Evolutionary conservation across 1,140 invertebrate genomes (phyloP).

Genomic region (Aphaenogaster rudis): DNA sequence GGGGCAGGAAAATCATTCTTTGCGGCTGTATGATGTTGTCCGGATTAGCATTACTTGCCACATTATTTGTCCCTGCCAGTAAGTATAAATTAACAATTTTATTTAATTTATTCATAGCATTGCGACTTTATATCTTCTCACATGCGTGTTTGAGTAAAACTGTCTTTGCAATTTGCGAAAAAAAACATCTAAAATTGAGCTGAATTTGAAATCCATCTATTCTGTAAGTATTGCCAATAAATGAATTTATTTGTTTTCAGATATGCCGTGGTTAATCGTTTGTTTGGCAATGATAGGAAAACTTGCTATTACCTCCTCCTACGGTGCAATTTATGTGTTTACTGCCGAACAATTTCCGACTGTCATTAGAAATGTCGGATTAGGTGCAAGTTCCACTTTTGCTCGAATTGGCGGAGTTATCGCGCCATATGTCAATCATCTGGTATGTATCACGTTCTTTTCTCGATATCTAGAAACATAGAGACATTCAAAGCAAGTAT

Average conservation of each 20-base stretch:
- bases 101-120: neutral
- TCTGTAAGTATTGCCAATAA: neutral
- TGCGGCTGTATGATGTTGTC: constrained; percentile 91
- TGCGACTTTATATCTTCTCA: neutral
- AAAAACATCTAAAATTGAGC: neutral
- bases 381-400: constrained; percentile 92
- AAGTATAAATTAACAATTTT: constrained; percentile 68
- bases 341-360: constrained; percentile 95
- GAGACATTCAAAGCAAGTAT: neutral
- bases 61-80: constrained; percentile 89
- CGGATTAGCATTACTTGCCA: constrained; percentile 89
- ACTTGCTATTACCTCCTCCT: constrained; percentile 93
- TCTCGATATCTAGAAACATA: neutral
- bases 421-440: constrained; percentile 91
- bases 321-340: constrained; percentile 93
- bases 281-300: constrained; percentile 93
- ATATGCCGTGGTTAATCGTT: constrained; percentile 89
- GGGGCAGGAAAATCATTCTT: constrained; percentile 91
- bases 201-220: neutral
- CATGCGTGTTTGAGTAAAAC: neutral
- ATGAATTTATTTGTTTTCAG: constrained; percentile 82
- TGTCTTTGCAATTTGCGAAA: neutral
- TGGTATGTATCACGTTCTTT: constrained; percentile 84
- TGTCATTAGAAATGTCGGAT: constrained; percentile 92
- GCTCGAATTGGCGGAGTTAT: constrained; percentile 93